Conservation (phyloP, 2,113 vertebrate genomes). For the Blennius ocellaris region DNA sequence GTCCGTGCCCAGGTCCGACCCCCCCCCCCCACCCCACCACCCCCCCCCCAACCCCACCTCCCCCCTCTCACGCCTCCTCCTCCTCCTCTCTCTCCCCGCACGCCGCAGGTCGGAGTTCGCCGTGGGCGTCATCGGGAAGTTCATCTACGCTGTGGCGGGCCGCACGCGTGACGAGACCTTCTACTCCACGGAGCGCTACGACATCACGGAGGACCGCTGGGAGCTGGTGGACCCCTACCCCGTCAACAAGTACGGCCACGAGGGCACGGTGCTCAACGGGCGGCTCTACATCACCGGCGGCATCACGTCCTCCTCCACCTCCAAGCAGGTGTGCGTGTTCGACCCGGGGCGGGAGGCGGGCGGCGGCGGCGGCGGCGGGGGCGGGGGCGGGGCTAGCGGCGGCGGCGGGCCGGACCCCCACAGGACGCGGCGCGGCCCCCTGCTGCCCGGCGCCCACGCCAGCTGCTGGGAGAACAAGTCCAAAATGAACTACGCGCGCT, state of each 20-base stretch:
- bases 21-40: constrained; percentile 68
- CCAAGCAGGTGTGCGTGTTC: constrained; percentile 98
- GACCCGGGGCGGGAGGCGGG: constrained; percentile 94
- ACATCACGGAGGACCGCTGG: constrained; percentile 97
- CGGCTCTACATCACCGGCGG: constrained; percentile 98
- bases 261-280: constrained; percentile 94
- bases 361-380: constrained; percentile 50
- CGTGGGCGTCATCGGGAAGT: constrained; percentile 96
- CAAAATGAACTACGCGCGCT: constrained; percentile 99
- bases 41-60: neutral
- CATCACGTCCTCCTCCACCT: constrained; percentile 98
- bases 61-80: too few relatives aligned
- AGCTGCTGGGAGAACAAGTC: constrained; percentile 99
- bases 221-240: constrained; percentile 99
- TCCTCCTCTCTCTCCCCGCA: neutral
- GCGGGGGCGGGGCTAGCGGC: constrained; percentile 83
- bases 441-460: constrained; percentile 84
- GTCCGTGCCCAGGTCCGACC: constrained; percentile 90
- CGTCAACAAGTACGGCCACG: constrained; percentile 98
- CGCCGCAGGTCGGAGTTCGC: constrained; percentile 94
- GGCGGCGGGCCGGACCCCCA: constrained; percentile 79
- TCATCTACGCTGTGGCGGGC: constrained; percentile 96
- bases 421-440: constrained; percentile 85
- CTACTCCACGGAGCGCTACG: constrained; percentile 97
- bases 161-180: constrained; percentile 98